Base-by-base conservation (phyloP, 2,888 invertebrate species). In the Lymantria monacha region DNA sequence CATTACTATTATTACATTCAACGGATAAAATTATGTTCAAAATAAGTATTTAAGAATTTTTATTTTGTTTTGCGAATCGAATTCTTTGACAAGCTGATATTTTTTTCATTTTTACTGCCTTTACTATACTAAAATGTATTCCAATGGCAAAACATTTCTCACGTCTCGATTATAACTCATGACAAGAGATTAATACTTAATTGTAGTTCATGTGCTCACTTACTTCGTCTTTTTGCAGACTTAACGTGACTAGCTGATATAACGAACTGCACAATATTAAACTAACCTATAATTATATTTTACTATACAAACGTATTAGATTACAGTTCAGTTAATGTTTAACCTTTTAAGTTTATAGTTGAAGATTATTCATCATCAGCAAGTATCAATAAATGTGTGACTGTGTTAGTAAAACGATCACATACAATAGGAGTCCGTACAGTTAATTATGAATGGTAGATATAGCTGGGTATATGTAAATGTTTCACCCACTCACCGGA, bases 401-500 rank as follows among this genome's bases (percentile, higher is more conserved):
- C 43, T 52, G 59, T 69, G 65, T 69, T 70, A 70, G 71, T 70
- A 65, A 57, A 54, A 78, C 75, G 71, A 76, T 69, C 76, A 76
- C 79, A 80, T 68, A 77, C 71, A 70, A 65, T 65, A 63, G 59
- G 41, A 41, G 41, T 41, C 9, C 56, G 54, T 54, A 59, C 66
- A 63, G 75, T 71, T 67, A 74, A 72, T 67, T 48, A 70, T 61
- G 61, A 65, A 74, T 73, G 66, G 61, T 65, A 72, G 71, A n/a
- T 38, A 38, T 38, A 38, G 38, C 38, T 41, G 41, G 15, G 67
- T 70, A 72, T 70, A 77, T 74, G 68, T 72, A 83, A 79, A 80
- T 72, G 61, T 68, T 78, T 77, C 81, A 82, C 81, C 80, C 80
- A 88, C 88, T 89, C 86, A 90, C 89, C 88, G 67, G 76, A 67